Conservation (phyloP, 1,140 invertebrate species). For the Magallana angulata region DNA sequence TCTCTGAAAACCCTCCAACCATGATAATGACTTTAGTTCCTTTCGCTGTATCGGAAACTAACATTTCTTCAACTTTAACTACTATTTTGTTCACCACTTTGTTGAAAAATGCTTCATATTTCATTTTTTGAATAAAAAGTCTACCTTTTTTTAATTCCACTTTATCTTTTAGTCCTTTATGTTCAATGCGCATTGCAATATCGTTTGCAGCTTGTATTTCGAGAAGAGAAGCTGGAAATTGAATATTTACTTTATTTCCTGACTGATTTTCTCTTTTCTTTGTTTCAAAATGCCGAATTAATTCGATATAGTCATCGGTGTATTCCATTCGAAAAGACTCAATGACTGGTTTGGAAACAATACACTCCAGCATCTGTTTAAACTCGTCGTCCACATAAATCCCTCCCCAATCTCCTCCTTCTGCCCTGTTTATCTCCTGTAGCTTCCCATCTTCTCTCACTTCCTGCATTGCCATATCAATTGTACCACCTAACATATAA, state of each 20-base stretch:
- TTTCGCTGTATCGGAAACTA: slow-evolving; percentile 46
- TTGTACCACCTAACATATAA: slow-evolving; percentile 53
- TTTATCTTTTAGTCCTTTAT: not conserved
- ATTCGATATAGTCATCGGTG: slow-evolving; percentile 47
- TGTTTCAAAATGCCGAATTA: slow-evolving; percentile 53
- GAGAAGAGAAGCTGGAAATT: not conserved
- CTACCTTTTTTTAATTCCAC: too few species aligned
- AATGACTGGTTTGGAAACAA: slow-evolving; percentile 24
- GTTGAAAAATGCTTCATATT: slow-evolving; percentile 49
- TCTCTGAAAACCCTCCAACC: slow-evolving; percentile 66
- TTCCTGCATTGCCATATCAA: slow-evolving; percentile 58
- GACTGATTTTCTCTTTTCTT: slow-evolving; percentile 52
- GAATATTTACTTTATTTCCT: not conserved
- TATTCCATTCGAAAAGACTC: slow-evolving; percentile 42
- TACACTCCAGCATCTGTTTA: slow-evolving; percentile 36
- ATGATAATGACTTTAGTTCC: slow-evolving; percentile 54
- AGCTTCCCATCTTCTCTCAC: slow-evolving; percentile 38
- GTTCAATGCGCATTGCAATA: not conserved
- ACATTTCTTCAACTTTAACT: slow-evolving; percentile 48
- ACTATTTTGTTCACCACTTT: slow-evolving; percentile 44
- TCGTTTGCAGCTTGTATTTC: not conserved
- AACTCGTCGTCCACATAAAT: slow-evolving; percentile 54
- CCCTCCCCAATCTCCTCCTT: slow-evolving; percentile 59
- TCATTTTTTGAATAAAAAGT: too few species aligned
- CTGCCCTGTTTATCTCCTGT: slow-evolving; percentile 48